Percentiles rank a stretch among this genome's conserved stretches.
Evolutionary conservation across 2,113 vertebrate species (phyloP).

Genomic region (Eidolon helvum): DNA sequence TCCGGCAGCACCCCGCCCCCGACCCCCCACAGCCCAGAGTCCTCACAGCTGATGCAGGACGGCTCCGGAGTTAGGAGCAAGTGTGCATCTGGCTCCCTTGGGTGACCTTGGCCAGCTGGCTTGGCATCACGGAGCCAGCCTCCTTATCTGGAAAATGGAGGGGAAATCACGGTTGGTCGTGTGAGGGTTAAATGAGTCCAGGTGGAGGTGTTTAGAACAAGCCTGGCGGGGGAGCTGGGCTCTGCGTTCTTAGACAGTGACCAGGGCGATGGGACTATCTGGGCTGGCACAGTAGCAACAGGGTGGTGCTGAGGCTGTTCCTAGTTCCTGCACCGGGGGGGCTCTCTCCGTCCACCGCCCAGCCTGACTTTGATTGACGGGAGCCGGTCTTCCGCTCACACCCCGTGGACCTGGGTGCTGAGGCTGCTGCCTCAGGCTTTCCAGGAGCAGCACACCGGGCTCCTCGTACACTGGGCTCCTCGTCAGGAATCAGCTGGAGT

Average conservation of each 20-base stretch:
- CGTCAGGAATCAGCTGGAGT: neutral
- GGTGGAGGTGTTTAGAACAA: too few species aligned
- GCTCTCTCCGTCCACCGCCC: fast-evolving
- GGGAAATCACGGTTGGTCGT: neutral
- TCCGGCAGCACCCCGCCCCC: fast-evolving
- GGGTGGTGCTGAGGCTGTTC: neutral
- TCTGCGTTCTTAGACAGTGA: fast-evolving
- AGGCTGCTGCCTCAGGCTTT: neutral
- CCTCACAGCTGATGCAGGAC: fast-evolving
- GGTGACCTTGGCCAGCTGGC: neutral
- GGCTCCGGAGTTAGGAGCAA: neutral
- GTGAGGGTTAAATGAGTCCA: neutral
- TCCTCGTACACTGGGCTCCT: neutral
- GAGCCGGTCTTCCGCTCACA: neutral
- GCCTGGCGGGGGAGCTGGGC: fast-evolving
- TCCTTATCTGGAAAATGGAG: neutral
- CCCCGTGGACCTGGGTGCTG: too few species aligned
- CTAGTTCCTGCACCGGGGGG: fast-evolving
- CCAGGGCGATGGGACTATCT: fast-evolving
- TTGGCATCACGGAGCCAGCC: neutral
- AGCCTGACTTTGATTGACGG: neutral
- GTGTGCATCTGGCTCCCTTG: neutral
- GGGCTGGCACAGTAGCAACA: fast-evolving
- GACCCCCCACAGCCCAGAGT: fast-evolving
- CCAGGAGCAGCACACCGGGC: neutral